These are phyloP conservation scores for Julus scandinavius DNA, from an alignment of 2,888 invertebrate genomes.

Conservation along the genomic window DNA sequence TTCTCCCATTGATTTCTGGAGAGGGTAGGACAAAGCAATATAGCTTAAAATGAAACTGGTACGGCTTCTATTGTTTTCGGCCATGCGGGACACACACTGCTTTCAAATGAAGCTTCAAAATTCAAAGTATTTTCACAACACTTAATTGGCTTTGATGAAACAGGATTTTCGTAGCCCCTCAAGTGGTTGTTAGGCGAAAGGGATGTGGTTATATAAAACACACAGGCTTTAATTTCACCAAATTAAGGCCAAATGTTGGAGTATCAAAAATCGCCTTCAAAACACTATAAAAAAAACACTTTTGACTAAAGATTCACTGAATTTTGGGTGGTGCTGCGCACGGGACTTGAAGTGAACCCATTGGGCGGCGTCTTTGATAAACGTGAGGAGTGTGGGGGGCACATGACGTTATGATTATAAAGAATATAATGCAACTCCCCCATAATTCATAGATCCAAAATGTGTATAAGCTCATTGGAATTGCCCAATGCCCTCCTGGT, in stretches of 20 bases:
- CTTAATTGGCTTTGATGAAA: too few species aligned
- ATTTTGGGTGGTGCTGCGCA: not conserved
- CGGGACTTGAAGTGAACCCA: not conserved
- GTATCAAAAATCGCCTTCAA: not conserved
- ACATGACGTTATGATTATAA: not conserved
- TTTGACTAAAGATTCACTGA: not conserved
- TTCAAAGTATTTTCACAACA: too few species aligned
- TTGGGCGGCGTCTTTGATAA: constrained; percentile 7
- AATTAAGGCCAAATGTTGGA: not conserved
- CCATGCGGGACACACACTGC: too few species aligned
- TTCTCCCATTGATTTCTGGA: too few species aligned
- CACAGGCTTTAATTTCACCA: not conserved
- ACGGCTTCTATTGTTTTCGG: too few species aligned
- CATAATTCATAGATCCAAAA: constrained; percentile 13
- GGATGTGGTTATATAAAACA: not conserved
- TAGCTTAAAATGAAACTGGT: too few species aligned
- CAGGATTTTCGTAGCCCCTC: not conserved
- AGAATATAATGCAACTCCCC: not conserved
- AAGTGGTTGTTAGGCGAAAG: not conserved
- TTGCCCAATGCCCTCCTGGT: constrained; percentile 24
- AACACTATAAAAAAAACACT: not conserved
- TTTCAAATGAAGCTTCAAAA: too few species aligned
- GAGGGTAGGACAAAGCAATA: too few species aligned
- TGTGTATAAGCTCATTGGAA: not conserved
- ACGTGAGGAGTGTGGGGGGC: constrained; percentile 13